phyloP scores from a whole-genome alignment of 2,113 vertebrate genomes.

The Cyanocitta stelleri region DNA sequence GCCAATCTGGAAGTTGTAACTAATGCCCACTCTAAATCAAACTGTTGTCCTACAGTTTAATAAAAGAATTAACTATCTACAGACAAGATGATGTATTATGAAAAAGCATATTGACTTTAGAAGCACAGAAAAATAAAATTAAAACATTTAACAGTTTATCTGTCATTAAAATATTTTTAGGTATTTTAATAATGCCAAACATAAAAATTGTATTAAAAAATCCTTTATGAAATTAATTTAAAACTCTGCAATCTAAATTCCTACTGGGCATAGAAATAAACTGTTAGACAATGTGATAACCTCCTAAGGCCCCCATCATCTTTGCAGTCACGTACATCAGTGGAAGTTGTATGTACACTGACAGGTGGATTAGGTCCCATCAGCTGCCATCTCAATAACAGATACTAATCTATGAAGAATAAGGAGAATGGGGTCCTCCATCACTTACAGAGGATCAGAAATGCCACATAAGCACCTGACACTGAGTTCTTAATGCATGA shows the following conservation, averaged over 20 bases:
- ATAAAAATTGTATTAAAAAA: background rate
- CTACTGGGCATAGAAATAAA: background rate
- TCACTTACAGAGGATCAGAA: background rate
- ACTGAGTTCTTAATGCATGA: background rate
- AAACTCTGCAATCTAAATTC: background rate
- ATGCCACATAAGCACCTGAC: background rate
- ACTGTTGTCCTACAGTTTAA: background rate
- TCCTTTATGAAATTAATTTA: background rate
- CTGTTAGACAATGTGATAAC: background rate
- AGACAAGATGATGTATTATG: background rate
- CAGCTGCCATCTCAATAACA: background rate
- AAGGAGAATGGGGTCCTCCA: background rate
- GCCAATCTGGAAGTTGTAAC: background rate
- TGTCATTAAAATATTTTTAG: background rate
- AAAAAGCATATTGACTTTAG: background rate
- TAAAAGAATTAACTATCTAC: background rate
- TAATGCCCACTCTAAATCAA: background rate
- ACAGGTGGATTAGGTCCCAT: conserved; percentile 27
- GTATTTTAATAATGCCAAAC: background rate
- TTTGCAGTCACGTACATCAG: conserved; percentile 2
- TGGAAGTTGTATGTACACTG: background rate
- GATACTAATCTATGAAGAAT: background rate
- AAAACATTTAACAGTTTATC: background rate
- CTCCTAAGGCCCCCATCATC: background rate
- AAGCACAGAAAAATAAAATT: background rate